phyloP scores from a whole-genome alignment of 2,888 invertebrate species.

The Sepioteuthis lessoniana region DNA sequence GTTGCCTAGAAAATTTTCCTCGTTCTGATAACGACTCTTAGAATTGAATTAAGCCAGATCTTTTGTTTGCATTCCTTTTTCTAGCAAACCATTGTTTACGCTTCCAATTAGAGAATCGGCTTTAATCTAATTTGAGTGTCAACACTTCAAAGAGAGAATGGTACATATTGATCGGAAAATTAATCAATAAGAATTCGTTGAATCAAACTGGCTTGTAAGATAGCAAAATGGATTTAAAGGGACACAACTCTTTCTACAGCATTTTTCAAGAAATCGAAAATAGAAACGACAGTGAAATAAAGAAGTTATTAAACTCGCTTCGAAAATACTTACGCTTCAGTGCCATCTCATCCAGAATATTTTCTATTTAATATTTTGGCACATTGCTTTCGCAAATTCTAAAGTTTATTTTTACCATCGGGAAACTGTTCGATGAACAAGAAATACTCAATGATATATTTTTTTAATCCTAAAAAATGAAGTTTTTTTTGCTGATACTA shows the following conservation, averaged over 20 bases:
- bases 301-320: not conserved
- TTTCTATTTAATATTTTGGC: too few relatives aligned
- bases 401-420: too few relatives aligned
- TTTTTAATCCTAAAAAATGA: too few relatives aligned
- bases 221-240: not conserved
- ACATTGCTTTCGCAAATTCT: too few relatives aligned
- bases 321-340: too few relatives aligned
- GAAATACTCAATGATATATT: too few relatives aligned
- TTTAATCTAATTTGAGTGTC: slow-evolving; percentile 33
- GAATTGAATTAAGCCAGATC: not conserved
- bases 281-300: not conserved
- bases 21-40: not conserved
- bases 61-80: not conserved
- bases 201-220: not conserved
- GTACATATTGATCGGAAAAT: slow-evolving; percentile 4
- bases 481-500: too few relatives aligned
- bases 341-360: too few relatives aligned
- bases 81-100: not conserved
- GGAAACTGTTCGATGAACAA: too few relatives aligned
- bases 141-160: slow-evolving; percentile 17
- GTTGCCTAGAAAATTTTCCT: not conserved
- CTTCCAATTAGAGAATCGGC: not conserved
- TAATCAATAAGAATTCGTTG: slow-evolving; percentile 7
- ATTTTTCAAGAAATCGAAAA: not conserved
- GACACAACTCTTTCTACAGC: not conserved